These are phyloP conservation scores for Eutrigla gurnardus DNA, from an alignment of 2,797 vertebrate species.

Conservation along the genomic window DNA sequence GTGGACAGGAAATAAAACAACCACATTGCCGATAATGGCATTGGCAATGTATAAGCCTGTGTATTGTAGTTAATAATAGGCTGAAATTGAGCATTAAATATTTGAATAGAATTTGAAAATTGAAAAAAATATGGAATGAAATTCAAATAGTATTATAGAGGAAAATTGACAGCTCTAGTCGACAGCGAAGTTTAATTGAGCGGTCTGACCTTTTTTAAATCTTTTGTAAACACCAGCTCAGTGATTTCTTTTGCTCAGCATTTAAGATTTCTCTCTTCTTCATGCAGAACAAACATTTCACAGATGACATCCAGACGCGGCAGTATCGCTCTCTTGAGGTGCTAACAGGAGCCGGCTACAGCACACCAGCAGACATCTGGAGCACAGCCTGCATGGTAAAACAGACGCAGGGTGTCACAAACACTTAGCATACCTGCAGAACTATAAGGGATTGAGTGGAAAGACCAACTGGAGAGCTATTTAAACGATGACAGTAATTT, in stretches of 20 bases:
- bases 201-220: not conserved
- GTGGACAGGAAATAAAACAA: too few species aligned
- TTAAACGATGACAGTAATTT: not conserved
- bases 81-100: too few species aligned
- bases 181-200: not conserved
- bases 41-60: too few species aligned
- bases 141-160: too few species aligned
- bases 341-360: constrained; percentile 89
- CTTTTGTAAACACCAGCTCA: not conserved
- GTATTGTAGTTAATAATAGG: too few species aligned
- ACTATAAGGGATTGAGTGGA: not conserved
- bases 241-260: not conserved
- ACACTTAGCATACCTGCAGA: not conserved
- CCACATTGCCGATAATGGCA: too few species aligned
- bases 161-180: too few species aligned
- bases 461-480: not conserved
- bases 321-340: constrained; percentile 95
- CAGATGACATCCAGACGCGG: constrained; percentile 94
- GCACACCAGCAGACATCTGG: constrained; percentile 94
- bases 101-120: too few species aligned
- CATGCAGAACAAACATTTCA: constrained; percentile 92
- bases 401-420: not conserved
- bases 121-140: too few species aligned
- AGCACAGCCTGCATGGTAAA: constrained; percentile 95
- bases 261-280: not conserved